A percentile compares a stretch with the other conserved stretches of the same genome.
phyloP scores from a whole-genome alignment of 2,797 vertebrate genomes.

The Mareca strepera region DNA sequence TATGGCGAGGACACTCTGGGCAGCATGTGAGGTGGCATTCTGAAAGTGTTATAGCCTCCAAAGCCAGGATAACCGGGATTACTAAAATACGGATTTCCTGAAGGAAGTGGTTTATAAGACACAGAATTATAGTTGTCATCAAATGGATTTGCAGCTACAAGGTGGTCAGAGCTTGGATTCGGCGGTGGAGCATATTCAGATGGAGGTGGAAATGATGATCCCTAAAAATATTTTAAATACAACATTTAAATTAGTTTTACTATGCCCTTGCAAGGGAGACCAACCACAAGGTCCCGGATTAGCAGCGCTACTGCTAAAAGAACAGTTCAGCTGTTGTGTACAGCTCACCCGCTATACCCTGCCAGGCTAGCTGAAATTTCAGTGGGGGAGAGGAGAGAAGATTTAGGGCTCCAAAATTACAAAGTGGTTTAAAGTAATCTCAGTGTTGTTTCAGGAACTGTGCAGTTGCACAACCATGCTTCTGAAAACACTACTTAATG shows the following conservation, averaged over 20 bases:
- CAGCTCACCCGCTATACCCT: not conserved
- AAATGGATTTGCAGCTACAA: conserved; percentile 88
- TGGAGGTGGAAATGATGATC: conserved; percentile 77
- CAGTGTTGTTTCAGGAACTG: not conserved
- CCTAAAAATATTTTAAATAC: conserved; percentile 77
- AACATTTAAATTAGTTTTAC: conserved; percentile 49
- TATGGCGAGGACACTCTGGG: conserved; percentile 80
- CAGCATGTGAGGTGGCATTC: conserved; percentile 81
- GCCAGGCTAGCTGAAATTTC: conserved; percentile 43
- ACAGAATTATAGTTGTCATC: conserved; percentile 85
- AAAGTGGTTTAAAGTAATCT: not conserved
- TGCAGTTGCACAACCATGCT: not conserved
- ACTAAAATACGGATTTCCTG: conserved; percentile 77
- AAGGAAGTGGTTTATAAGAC: conserved; percentile 80
- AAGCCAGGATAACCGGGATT: conserved; percentile 79
- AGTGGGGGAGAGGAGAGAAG: not conserved
- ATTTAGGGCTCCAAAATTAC: not conserved
- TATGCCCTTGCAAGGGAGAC: not conserved
- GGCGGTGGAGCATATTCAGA: conserved; percentile 88
- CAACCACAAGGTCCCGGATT: not conserved
- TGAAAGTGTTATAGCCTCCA: conserved; percentile 80
- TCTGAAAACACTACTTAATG: not conserved
- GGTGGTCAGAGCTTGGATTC: conserved; percentile 85
- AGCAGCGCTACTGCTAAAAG: not conserved
- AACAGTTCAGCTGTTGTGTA: conserved; percentile 11